Evolutionary conservation across 2,888 invertebrate genomes (phyloP).

Genomic region (Drosophila siamana): DNA sequence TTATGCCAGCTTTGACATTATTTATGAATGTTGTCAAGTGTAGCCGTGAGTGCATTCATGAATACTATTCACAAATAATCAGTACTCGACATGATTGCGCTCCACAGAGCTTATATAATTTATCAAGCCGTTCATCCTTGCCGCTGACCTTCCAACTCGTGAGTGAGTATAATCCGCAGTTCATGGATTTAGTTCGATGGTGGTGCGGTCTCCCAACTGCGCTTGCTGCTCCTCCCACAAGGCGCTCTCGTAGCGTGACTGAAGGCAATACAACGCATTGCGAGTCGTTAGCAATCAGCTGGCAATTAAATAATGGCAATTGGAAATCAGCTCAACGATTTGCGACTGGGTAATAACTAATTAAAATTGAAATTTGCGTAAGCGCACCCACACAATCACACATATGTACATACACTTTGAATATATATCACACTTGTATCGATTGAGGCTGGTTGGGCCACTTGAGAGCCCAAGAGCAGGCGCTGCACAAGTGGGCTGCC

Average conservation of each 20-base stretch:
- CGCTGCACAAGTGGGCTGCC: conserved; percentile 55
- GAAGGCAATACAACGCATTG: conserved; percentile 57
- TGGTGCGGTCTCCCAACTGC: conserved; percentile 34
- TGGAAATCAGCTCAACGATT: conserved; percentile 64
- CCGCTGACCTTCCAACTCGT: conserved; percentile 35
- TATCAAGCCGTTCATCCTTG: conserved; percentile 47
- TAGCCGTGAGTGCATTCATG: conserved; percentile 13
- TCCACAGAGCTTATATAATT: conserved; percentile 42
- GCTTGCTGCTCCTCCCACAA: conserved; percentile 22
- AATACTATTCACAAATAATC: conserved; percentile 21
- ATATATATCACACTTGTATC: conserved; percentile 64
- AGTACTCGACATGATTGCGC: conserved; percentile 18
- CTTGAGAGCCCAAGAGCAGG: conserved; percentile 53
- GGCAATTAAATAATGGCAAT: conserved; percentile 67
- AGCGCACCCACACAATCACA: conserved; percentile 31
- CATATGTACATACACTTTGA: conserved; percentile 41
- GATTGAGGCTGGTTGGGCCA: conserved; percentile 69
- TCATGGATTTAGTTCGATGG: conserved; percentile 22
- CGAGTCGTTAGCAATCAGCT: conserved; percentile 64
- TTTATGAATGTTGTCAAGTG: neutral
- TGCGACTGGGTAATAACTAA: conserved; percentile 62
- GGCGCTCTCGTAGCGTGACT: conserved; percentile 58
- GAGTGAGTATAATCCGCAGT: conserved; percentile 21
- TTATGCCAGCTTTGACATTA: neutral
- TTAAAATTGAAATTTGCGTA: conserved; percentile 63